Evolutionary conservation across 2,113 vertebrate species (phyloP).

Genomic region (Sialia sialis): DNA sequence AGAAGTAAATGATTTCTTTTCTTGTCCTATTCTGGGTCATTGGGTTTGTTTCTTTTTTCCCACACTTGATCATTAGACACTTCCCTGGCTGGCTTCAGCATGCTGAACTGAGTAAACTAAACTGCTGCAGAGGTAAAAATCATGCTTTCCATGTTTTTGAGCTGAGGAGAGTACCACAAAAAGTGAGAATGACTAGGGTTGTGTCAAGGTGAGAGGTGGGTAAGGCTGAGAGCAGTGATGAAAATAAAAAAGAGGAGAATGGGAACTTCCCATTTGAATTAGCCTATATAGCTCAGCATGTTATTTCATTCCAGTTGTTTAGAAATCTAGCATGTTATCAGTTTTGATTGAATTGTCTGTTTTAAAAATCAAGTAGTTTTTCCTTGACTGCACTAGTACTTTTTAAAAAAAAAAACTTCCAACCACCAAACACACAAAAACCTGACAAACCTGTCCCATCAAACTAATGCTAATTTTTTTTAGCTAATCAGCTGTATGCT

Average conservation of each 20-base stretch:
- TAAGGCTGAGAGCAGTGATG: neutral
- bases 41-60: neutral
- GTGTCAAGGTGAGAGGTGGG: neutral
- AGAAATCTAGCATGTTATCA: neutral
- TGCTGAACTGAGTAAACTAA: neutral
- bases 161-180: neutral
- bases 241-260: neutral
- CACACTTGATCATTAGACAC: neutral
- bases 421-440: neutral
- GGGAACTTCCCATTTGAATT: neutral
- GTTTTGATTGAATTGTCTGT: neutral
- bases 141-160: neutral
- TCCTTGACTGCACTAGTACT: neutral
- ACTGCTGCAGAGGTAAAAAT: neutral
- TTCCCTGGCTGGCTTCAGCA: neutral
- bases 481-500: neutral
- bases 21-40: neutral
- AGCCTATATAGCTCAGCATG: neutral
- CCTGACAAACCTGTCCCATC: neutral
- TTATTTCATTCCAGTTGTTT: neutral
- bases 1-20: neutral
- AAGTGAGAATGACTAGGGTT: neutral
- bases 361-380: neutral
- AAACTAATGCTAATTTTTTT: neutral
- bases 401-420: neutral